A percentile compares a stretch with the other conserved stretches of the same genome.
Conservation (phyloP, 2,113 vertebrate genomes). For the Trogon surrucura region DNA sequence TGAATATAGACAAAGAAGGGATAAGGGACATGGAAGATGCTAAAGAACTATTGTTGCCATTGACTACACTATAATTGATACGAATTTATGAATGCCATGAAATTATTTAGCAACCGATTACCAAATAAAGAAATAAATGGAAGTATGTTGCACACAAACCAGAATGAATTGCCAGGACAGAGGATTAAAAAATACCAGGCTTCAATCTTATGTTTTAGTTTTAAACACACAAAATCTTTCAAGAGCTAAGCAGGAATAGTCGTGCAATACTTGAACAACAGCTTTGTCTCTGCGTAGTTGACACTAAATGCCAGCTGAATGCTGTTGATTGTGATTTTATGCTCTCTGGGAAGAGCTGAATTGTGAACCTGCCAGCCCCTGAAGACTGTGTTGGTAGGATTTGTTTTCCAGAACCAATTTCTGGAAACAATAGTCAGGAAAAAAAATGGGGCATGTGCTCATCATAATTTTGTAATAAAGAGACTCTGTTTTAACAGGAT, state of each 20-base stretch:
- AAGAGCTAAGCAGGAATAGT: neutral
- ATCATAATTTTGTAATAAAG: neutral
- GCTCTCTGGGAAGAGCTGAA: slow-evolving; percentile 1
- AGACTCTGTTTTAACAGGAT: neutral
- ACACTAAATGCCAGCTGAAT: neutral
- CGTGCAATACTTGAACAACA: neutral
- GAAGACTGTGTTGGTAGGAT: neutral
- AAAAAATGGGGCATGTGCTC: neutral
- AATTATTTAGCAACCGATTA: neutral
- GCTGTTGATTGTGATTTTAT: neutral
- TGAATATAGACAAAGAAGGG: neutral
- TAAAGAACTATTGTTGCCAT: neutral
- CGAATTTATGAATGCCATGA: neutral
- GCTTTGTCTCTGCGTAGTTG: neutral
- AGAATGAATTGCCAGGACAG: neutral
- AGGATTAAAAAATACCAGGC: neutral
- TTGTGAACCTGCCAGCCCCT: neutral
- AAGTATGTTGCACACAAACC: neutral
- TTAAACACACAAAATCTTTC: neutral
- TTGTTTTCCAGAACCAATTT: slow-evolving; percentile 41
- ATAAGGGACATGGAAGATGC: neutral
- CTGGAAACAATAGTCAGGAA: neutral
- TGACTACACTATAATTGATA: neutral
- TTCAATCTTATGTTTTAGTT: neutral
- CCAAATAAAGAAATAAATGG: neutral